Evolutionary conservation across 2,888 invertebrate species (phyloP).

Genomic region (Meghimatium bilineatum): DNA sequence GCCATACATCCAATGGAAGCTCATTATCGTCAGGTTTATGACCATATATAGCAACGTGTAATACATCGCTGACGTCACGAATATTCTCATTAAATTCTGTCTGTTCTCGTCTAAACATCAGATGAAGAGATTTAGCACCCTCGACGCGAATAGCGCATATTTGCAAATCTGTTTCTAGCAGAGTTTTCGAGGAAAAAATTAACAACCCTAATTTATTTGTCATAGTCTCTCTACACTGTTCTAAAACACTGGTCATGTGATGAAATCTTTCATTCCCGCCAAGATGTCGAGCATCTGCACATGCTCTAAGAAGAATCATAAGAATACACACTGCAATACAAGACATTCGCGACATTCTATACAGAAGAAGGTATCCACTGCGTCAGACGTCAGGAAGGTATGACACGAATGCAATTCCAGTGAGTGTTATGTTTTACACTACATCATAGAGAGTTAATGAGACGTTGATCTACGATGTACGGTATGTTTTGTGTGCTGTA

Average conservation of each 20-base stretch:
- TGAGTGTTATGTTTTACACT: no score
- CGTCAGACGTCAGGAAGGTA: no score
- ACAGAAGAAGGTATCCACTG: no score
- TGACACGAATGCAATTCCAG: no score
- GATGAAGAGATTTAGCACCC: neutral
- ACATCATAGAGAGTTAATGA: no score
- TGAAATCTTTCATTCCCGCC: neutral
- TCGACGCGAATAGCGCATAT: neutral
- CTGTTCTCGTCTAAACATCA: neutral
- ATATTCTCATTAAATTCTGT: neutral
- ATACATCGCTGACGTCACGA: no score
- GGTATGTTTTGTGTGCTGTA: no score
- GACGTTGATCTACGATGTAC: no score
- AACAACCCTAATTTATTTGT: neutral
- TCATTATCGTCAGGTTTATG: neutral
- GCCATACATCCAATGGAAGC: neutral
- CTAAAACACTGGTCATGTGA: neutral
- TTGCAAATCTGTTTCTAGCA: neutral
- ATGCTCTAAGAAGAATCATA: neutral
- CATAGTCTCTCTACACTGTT: neutral
- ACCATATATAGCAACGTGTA: neutral
- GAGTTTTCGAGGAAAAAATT: neutral
- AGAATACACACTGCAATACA: neutral
- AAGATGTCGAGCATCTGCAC: neutral
- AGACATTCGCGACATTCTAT: neutral